Evolutionary conservation across 2,888 invertebrate genomes (phyloP), one percentile per base, ranked within the genome.

Genomic region (Pogonocherus hispidulus): DNA sequence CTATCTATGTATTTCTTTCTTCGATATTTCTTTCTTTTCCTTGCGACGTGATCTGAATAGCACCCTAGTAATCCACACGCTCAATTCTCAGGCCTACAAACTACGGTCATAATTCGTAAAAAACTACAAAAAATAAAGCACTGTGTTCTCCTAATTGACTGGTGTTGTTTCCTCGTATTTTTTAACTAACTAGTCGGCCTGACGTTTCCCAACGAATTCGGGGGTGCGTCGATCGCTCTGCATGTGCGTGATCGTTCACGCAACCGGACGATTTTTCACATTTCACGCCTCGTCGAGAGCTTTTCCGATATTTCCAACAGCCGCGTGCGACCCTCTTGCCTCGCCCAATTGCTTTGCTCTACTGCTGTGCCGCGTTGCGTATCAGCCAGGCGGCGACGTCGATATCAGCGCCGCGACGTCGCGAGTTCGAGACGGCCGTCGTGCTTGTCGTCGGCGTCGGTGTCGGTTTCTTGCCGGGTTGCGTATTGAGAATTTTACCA

Each of bases 341-440:
- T 64, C 56, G 49, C 35, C 69, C 56, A 55, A 55, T 66, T 67
- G 55, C 55, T 57, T 27, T 32, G 55, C 67, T 57, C 63, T 52
- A 52, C 56, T 57, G 63, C 57, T 60, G 27, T 49, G 51, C 37
- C 44, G 57, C 67, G 63, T 57, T 57, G 67, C 67, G 66, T 66
- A 57, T 18, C 44, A 41, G 22, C 41, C 49, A 59, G 56, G 20
- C 66, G 60, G 64, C 71, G 70, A 63, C 71, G 70, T 73, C 75
- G 70, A 74, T 72, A 74, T 66, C 49, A 55, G 72, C 68, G 67
- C 70, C 66, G 63, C 66, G 71, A 70, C 68, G 68, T 52, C 51
- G 56, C 41, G 8, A 2, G 18, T 23, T n/a, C 49, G 9, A 11
- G 32, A 9, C 11, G 9, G 23, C 23, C 23, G 23, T 4, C 6